Conservation (phyloP, 30 jellyfish, hydroid and myxozoan species). For the Clytia hemisphaerica region DNA sequence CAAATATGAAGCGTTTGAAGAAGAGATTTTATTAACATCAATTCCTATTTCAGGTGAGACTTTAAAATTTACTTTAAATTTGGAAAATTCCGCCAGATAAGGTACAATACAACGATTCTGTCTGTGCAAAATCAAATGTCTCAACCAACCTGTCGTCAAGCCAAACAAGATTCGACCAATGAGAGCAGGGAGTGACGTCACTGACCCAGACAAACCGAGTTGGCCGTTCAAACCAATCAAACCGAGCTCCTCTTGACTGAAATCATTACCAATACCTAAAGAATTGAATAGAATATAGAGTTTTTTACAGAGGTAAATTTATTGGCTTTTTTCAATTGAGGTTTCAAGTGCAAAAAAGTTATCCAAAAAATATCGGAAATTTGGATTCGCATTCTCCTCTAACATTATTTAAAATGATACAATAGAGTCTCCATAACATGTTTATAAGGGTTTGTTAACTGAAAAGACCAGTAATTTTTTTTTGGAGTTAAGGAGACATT, state of each 20-base stretch:
- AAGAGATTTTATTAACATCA: not conserved
- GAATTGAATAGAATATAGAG: not conserved
- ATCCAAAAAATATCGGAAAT: too few relatives aligned
- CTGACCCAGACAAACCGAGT: conserved; percentile 80
- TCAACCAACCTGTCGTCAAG: conserved; percentile 65
- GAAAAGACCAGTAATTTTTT: too few relatives aligned
- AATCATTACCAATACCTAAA: conserved; percentile 81
- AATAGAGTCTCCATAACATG: too few relatives aligned
- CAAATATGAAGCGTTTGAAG: not conserved
- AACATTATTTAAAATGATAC: too few relatives aligned
- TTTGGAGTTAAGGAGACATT: too few relatives aligned
- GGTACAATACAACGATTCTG: not conserved
- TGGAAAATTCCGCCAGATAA: not conserved
- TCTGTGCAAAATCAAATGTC: too few relatives aligned
- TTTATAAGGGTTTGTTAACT: too few relatives aligned
- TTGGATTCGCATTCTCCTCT: too few relatives aligned
- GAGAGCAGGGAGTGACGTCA: conserved; percentile 73
- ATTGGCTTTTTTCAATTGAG: too few relatives aligned
- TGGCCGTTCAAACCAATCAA: conserved; percentile 76
- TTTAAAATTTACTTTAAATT: too few relatives aligned
- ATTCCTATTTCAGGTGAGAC: not conserved
- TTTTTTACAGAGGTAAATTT: too few relatives aligned
- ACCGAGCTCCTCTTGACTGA: conserved; percentile 88
- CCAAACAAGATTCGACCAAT: conserved; percentile 65
- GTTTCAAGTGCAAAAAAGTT: too few relatives aligned